phyloP scores from a whole-genome alignment of 2,113 vertebrate genomes.

The Carassius auratus region DNA sequence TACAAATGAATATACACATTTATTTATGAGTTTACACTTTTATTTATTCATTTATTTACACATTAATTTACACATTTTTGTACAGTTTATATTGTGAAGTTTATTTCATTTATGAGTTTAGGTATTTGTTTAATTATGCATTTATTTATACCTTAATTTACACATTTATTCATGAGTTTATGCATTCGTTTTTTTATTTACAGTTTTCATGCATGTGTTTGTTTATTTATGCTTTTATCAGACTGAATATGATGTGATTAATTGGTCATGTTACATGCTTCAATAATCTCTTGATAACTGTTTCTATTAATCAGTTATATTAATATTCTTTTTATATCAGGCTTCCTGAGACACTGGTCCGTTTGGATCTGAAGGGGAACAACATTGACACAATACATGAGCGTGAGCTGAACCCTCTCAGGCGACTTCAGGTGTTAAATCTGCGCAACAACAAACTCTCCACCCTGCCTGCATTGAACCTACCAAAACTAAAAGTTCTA shows the following conservation, averaged over 20 bases:
- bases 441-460: slow-evolving; percentile 82
- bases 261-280: background rate
- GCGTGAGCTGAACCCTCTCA: slow-evolving; percentile 74
- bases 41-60: too few species aligned
- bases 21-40: too few species aligned
- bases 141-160: background rate
- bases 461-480: slow-evolving; percentile 68
- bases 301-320: background rate
- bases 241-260: background rate
- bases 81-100: too few species aligned
- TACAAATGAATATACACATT: too few species aligned
- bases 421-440: slow-evolving; percentile 83
- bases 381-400: slow-evolving; percentile 74
- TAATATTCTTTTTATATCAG: slow-evolving; percentile 60
- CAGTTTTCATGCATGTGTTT: slow-evolving; percentile 75
- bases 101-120: too few species aligned
- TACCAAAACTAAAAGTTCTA: slow-evolving; percentile 77
- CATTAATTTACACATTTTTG: background rate
- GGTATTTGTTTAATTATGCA: too few species aligned
- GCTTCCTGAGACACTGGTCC: slow-evolving; percentile 78
- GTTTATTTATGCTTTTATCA: background rate
- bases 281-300: background rate
- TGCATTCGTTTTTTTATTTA: slow-evolving; percentile 22
- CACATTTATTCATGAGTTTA: background rate
- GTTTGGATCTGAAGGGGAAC: slow-evolving; percentile 83